These are phyloP conservation scores for Ophiothrix spiculata DNA, from an alignment of 35 echinoderm and acorn worm genomes.

Conservation along the genomic window DNA sequence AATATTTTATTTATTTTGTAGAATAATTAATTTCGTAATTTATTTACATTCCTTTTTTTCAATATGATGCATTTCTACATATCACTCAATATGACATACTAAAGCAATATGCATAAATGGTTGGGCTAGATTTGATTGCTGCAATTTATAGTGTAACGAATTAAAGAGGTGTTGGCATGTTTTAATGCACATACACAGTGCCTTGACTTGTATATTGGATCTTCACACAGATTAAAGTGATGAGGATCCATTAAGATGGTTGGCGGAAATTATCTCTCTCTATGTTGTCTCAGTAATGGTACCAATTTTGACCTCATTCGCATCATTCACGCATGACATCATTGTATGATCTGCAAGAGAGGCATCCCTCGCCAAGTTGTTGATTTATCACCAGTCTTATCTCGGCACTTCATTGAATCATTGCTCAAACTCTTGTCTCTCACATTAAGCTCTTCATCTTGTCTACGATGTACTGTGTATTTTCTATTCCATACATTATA, in stretches of 20 bases:
- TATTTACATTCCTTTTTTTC: too few species aligned
- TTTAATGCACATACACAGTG: neutral
- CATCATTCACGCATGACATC: neutral
- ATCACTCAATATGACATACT: too few species aligned
- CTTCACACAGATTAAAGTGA: neutral
- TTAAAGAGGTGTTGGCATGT: neutral
- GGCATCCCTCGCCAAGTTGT: neutral
- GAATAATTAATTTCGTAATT: too few species aligned
- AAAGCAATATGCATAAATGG: too few species aligned
- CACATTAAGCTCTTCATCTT: neutral
- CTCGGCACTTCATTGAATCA: neutral
- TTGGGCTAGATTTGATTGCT: too few species aligned
- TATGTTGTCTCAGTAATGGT: neutral
- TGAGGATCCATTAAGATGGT: conserved; percentile 4
- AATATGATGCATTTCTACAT: too few species aligned
- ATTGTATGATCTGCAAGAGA: neutral
- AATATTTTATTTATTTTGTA: too few species aligned
- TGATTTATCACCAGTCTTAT: neutral
- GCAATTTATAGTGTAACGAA: neutral
- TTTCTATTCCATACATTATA: neutral
- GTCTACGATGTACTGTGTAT: neutral
- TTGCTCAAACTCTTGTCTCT: neutral
- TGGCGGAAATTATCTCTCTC: conserved; percentile 3
- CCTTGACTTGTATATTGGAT: neutral
- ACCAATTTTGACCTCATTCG: neutral